Base-by-base conservation (phyloP, 1,140 invertebrate species). In the Pectinophora gossypiella region DNA sequence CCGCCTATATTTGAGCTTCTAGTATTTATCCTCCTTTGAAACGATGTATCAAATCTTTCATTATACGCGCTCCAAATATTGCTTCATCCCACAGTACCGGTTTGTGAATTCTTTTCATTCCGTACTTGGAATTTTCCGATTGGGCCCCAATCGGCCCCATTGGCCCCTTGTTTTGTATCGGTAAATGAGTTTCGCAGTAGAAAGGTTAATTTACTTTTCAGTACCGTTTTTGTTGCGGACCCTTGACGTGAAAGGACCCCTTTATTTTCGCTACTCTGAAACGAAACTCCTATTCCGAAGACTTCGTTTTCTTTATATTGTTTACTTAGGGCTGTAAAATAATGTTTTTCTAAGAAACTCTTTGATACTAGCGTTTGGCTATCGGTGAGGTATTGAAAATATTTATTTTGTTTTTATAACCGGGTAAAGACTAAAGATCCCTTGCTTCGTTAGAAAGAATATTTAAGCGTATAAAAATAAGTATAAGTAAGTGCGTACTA, bases 161-260 rank as follows among this genome's bases (percentile, higher is more conserved):
- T 76, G 68, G 72, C 47, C 36, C 36, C 70, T 70, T 73, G 73
- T 82, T 76, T 84, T 80, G 78, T 85, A 85, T 82, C 77, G 78
- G 77, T 83, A 85, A 85, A 85, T 83, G 82, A 83, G 76, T 85
- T 83, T 78, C 79, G 62, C 68, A 68, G 53, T 73, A 62, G 66
- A 73, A 74, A 80, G 71, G 73, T 83, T 85, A 80, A 85, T 85
- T 85, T 80, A 78, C 79, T 85, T 79, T 77, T 72, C 70, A 72
- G 61, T 66, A 69, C 21, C 61, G 52, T 68, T 81, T 76, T 82
- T 78, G 77, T 76, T 67, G 54, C 51, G 53, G 53, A 7, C 19
- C 9, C 16, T 19, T 48, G 23, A 27, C 23, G 23, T 44, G 36
- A 35, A 48, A 48, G 38, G 44, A 48, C 54, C 51, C 62, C 64